Evolutionary conservation across 2,888 invertebrate species (phyloP).

Genomic region (Metalampra italica): DNA sequence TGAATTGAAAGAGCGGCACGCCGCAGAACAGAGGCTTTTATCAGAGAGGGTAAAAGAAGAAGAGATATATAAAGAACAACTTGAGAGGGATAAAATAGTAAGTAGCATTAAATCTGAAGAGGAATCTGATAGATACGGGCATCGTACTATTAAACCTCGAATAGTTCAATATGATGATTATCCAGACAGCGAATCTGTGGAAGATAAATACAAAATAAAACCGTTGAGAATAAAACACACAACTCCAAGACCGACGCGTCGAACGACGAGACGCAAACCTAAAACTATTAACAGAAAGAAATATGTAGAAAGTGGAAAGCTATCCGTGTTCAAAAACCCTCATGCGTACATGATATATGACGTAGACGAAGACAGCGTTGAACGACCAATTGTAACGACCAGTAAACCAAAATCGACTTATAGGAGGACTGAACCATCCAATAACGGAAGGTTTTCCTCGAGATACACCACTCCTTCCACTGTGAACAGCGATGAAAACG

Average conservation of each 20-base stretch:
- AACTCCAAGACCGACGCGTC: slow-evolving; percentile 20
- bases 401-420: slow-evolving; percentile 1
- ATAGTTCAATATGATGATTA: slow-evolving; percentile 53
- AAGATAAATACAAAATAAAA: slow-evolving; percentile 47
- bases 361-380: slow-evolving; percentile 23
- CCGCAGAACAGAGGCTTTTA: slow-evolving; percentile 53
- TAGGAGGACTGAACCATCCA: slow-evolving; percentile 1
- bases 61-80: slow-evolving; percentile 53
- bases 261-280: background rate
- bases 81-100: slow-evolving; percentile 36
- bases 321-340: slow-evolving; percentile 63
- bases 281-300: slow-evolving; percentile 26
- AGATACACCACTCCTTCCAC: background rate
- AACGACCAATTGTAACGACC: slow-evolving; percentile 3
- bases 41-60: slow-evolving; percentile 60
- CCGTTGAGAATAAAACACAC: slow-evolving; percentile 20
- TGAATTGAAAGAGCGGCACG: slow-evolving; percentile 58
- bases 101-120: slow-evolving; percentile 10
- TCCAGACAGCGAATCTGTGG: slow-evolving; percentile 35
- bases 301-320: slow-evolving; percentile 34
- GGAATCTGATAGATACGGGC: slow-evolving; percentile 38
- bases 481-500: slow-evolving; percentile 22
- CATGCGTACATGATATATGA: slow-evolving; percentile 45
- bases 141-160: slow-evolving; percentile 18
- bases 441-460: background rate